Base-by-base conservation (phyloP, 1,140 invertebrate genomes). In the Orius insidiosus region DNA sequence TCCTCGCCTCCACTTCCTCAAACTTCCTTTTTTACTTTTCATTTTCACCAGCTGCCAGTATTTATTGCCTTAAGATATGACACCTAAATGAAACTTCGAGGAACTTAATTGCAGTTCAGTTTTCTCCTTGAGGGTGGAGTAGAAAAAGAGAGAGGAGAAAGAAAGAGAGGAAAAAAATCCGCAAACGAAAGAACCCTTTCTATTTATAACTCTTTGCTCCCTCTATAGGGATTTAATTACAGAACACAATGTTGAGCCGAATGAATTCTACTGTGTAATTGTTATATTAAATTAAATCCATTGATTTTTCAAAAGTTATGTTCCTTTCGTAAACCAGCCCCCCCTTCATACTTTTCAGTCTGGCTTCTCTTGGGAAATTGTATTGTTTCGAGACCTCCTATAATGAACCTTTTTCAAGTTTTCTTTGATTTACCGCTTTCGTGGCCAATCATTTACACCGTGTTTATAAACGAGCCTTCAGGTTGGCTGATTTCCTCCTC, bases 51-150 rank as follows among this genome's bases (percentile, higher is more conserved):
- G 49, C 49, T 51, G 45, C 39, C 45, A 47, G 45, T 51, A 51
- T 51, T 51, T 51, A 51, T 51, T 47, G 49, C 43, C 40, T 51
- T 47, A 51, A 51, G 49, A 51, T 51, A 51, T 51, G 49, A 51
- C 49, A 51, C 45, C 49, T 51, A 47, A 51, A 51, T 51, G 49
- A 51, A 51, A 51, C 49, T 51, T 43, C 40, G 49, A 47, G 47
- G 38, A 46, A 47, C 45, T 51, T 51, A 51, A 51, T 51, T 51
- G 47, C 49, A 46, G 37, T 47, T 50, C 44, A 46, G 43, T 41
- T 46, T 41, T n/a, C 46, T 48, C 18, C 16, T n/a, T 32, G 24
- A 34, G 35, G 38, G 32, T 30, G 14, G 36, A 50, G 24, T 16
- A 19, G 35, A 41, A 41, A 33, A 39, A 38, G 13, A 14, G 46